Conservation (phyloP, 2,888 invertebrate genomes). For the Cheilosia grossa region DNA sequence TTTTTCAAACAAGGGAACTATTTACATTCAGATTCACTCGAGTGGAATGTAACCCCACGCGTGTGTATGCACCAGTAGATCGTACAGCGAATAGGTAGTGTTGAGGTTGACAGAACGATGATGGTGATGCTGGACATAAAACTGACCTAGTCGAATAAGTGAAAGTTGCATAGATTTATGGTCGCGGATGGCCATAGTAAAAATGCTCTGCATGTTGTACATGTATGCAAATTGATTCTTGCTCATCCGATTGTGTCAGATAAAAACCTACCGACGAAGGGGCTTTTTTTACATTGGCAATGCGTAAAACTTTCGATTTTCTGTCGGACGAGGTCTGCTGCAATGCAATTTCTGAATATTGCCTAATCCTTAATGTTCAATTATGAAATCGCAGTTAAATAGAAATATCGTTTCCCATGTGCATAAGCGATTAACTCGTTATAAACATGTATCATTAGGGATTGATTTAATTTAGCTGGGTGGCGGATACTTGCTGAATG, state of each 20-base stretch:
- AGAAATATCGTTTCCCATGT: too few relatives aligned
- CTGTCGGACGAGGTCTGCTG: neutral
- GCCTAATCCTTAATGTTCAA: neutral
- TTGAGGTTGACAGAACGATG: constrained; percentile 40
- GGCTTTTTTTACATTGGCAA: neutral
- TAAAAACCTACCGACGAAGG: constrained; percentile 2
- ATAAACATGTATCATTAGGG: too few relatives aligned
- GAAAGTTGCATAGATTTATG: constrained; percentile 51
- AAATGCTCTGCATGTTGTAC: neutral
- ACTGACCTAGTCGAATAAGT: constrained; percentile 68
- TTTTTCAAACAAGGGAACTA: constrained; percentile 31
- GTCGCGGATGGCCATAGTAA: constrained; percentile 38
- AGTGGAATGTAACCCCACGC: constrained; percentile 50
- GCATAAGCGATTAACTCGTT: too few relatives aligned
- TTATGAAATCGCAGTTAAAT: constrained; percentile 11
- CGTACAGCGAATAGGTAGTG: neutral
- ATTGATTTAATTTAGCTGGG: too few relatives aligned
- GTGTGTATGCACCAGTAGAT: neutral
- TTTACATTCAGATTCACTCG: constrained; percentile 42
- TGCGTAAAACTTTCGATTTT: constrained; percentile 44
- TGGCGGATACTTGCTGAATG: too few relatives aligned
- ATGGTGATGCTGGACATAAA: constrained; percentile 56
- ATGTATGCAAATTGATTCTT: constrained; percentile 56
- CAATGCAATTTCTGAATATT: constrained; percentile 8
- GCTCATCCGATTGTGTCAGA: constrained; percentile 47